Evolutionary conservation across 2,113 vertebrate genomes (phyloP), one percentile per base, ranked within the genome.

Genomic region (Rhinolophus sinicus): DNA sequence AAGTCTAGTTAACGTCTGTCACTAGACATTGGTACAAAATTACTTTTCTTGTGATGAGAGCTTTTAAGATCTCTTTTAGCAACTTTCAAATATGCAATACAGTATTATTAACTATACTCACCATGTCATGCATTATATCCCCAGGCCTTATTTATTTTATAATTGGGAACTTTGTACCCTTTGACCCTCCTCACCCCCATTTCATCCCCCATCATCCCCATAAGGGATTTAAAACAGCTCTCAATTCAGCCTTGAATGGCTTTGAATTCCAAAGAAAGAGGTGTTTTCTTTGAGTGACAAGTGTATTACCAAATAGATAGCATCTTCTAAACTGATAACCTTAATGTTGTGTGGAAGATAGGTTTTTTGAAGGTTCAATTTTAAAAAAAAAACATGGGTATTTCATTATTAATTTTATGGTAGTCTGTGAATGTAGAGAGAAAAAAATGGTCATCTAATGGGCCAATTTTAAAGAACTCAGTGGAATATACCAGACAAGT

Each of bases 261-360:
- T 86, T 92, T 13, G 50, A 70, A 92, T 96, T 81, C 69, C 69
- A 85, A 72, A 88, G 77, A 90, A 95, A 86, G 28, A 92, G n/a
- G 4, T 12, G 44, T 91, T 93, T 88, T 72, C 54, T 78, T 82
- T 83, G 50, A 65, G 47, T 77, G 73, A 21, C 22, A 81, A 35
- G 13, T 14, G 14, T 22, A 35, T 76, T 92, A 52, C 28, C 82
- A 92, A 83, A 81, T 33, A 93, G 30, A 83, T 50, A 26, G 3
- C 28, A 76, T 75, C 64, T 95, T 88, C 35, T 73, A 94, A 97
- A 60, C 22, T 56, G 78, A 18, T 58, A 82, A 40, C 28, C 24
- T 8, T 28, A 58, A 38, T 67, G 81, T 60, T 77, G 14, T 30
- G 56, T 62, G 62, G 56, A 93, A 82, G 47, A 56, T 16, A 84